Base-by-base conservation (phyloP, 2,888 invertebrate species). In the Lypha dubia region DNA sequence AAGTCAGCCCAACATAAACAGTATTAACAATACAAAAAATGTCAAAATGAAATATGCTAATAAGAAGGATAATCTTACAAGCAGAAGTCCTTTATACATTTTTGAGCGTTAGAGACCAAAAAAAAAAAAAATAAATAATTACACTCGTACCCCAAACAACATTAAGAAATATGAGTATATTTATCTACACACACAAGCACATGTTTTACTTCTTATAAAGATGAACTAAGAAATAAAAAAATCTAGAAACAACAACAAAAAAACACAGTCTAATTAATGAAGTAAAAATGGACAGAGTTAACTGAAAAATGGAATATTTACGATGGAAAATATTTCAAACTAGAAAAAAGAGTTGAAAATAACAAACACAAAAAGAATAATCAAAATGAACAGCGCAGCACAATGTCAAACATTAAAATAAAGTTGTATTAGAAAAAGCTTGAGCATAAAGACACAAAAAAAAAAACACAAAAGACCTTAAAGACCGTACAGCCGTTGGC, bases 61-160 rank as follows among this genome's bases (percentile, higher is more conserved):
- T 81, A 81, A 81, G 80, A 84, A 77, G 80, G 81, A 84, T 84
- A 84, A 80, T 81, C 71, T 84, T 81, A 73, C 80, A 71, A 76
- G 67, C 70, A 79, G 11, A 76, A 76, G 81, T 73, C 76, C 76
- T 63, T 80, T 81, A 68, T 67, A 77, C 67, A 80, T 76, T 60
- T 79, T 80, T 67, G 67, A 80, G 60, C 67, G 53, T 46, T 83
- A 58, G 24, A 60, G 32, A 28, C 2, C 32, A 20, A 3, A 20
- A 83, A 65, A 60, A 51, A 20, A 75, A 44, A 28, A 51, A 65
- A 60, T 44, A 20, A 75, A 44, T 24, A 51, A 28, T 13, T 3
- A 46, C 20, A 15, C 4, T 56, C 35, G 8, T 51, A 38, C n/a
- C 17, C 8, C 17, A 51, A 75, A 53, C 2, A 22, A 41, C 41